These are phyloP conservation scores for Agelaius phoeniceus DNA, from an alignment of 2,113 vertebrate genomes.

Conservation along the genomic window DNA sequence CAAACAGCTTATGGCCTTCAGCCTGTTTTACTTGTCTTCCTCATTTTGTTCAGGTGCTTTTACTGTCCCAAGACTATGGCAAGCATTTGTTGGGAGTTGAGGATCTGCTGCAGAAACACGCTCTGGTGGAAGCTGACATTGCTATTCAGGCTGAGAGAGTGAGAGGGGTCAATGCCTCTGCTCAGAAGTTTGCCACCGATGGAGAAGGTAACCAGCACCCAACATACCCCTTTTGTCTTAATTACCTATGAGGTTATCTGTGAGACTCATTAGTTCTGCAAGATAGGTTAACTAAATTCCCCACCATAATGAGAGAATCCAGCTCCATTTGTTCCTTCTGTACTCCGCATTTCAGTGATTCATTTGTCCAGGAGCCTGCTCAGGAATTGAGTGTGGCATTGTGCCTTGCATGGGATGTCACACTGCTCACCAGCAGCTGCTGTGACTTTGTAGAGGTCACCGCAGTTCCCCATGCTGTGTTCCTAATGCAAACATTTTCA, in stretches of 20 bases:
- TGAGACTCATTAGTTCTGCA: neutral
- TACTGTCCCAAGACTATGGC: constrained; percentile 95
- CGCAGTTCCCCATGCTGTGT: neutral
- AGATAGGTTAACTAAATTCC: neutral
- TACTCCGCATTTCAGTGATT: neutral
- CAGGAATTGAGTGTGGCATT: neutral
- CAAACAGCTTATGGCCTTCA: neutral
- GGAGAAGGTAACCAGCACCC: constrained; percentile 78
- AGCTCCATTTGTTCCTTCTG: neutral
- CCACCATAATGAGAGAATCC: neutral
- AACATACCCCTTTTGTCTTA: neutral
- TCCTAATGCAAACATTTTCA: neutral
- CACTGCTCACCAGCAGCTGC: neutral
- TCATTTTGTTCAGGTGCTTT: constrained; percentile 81
- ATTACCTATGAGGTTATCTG: neutral
- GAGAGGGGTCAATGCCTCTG: constrained; percentile 86
- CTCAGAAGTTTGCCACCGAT: constrained; percentile 85
- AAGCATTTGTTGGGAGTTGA: constrained; percentile 94
- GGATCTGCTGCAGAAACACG: constrained; percentile 93
- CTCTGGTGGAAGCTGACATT: constrained; percentile 94
- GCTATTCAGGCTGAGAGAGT: constrained; percentile 92
- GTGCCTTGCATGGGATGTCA: neutral
- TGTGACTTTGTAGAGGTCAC: neutral
- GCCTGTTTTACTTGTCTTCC: neutral
- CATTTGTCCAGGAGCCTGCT: neutral